These are phyloP conservation scores for Trachymyrmex septentrionalis DNA, from an alignment of 1,140 invertebrate genomes.

Conservation along the genomic window DNA sequence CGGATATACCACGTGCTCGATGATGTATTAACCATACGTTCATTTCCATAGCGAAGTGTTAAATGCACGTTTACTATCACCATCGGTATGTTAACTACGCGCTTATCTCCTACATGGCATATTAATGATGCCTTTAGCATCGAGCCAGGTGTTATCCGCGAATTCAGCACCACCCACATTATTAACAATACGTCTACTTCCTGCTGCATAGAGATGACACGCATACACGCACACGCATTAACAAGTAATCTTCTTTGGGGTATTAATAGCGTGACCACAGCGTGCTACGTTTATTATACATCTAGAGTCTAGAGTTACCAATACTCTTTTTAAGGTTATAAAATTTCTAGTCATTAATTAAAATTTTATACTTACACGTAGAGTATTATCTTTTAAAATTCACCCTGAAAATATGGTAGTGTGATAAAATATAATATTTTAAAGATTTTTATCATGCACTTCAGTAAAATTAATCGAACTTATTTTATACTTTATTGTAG, in stretches of 20 bases:
- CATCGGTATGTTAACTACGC: slow-evolving; percentile 59
- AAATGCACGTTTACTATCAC: slow-evolving; percentile 46
- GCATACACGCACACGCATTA: not conserved
- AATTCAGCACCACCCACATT: slow-evolving; percentile 36
- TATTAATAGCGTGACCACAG: slow-evolving; percentile 30
- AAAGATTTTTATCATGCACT: no score
- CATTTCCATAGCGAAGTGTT: slow-evolving; percentile 41
- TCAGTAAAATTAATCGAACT: no score
- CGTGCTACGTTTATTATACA: slow-evolving; percentile 15
- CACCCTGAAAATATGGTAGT: no score
- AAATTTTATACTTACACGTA: no score
- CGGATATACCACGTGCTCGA: slow-evolving; percentile 3
- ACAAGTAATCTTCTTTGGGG: slow-evolving; percentile 22
- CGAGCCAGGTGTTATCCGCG: slow-evolving; percentile 52
- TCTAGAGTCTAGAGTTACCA: not conserved
- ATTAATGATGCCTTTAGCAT: slow-evolving; percentile 61
- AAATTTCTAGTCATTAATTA: no score
- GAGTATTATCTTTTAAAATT: no score
- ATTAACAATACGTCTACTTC: slow-evolving; percentile 56
- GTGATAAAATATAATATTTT: no score
- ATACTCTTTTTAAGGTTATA: no score
- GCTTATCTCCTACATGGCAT: slow-evolving; percentile 59
- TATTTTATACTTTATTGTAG: no score
- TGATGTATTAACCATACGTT: slow-evolving; percentile 47
- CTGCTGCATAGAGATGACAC: not conserved